These are phyloP conservation scores for Drosophila neonasuta DNA, from an alignment of 2,888 invertebrate genomes.

Conservation along the genomic window DNA sequence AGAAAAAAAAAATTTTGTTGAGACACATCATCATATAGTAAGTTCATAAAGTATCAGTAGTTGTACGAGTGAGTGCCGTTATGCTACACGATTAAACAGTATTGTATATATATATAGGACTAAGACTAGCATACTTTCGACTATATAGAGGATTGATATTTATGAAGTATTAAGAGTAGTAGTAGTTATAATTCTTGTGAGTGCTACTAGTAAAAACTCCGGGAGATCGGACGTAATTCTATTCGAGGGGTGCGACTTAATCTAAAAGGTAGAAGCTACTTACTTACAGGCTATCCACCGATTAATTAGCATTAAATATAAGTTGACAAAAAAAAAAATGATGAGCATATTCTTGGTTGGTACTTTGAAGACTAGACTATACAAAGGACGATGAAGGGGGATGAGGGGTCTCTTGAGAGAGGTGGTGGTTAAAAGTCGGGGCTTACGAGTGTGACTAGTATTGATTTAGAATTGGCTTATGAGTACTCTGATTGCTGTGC, in stretches of 20 bases:
- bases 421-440: slow-evolving; percentile 49
- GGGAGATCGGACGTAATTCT: slow-evolving; percentile 11
- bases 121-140: slow-evolving; percentile 50
- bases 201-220: slow-evolving; percentile 34
- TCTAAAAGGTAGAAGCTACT: slow-evolving; percentile 56
- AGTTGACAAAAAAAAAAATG: slow-evolving; percentile 44
- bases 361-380: slow-evolving; percentile 72
- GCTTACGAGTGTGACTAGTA: slow-evolving; percentile 67
- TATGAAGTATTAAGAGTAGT: not conserved
- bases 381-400: slow-evolving; percentile 6
- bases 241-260: slow-evolving; percentile 40
- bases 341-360: slow-evolving; percentile 36
- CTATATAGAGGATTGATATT: slow-evolving; percentile 17
- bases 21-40: slow-evolving; percentile 14
- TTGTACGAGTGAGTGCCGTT: slow-evolving; percentile 51
- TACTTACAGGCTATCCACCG: slow-evolving; percentile 53
- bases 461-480: slow-evolving; percentile 74
- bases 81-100: slow-evolving; percentile 51
- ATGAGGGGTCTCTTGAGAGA: slow-evolving; percentile 20
- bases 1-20: slow-evolving; percentile 35
- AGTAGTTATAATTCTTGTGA: slow-evolving; percentile 7
- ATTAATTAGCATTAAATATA: slow-evolving; percentile 37
- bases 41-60: slow-evolving; percentile 29
- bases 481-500: slow-evolving; percentile 53
- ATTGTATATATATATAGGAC: slow-evolving; percentile 40